Evolutionary conservation across 2,888 invertebrate species (phyloP).

Genomic region (Trachelus troglodyta): DNA sequence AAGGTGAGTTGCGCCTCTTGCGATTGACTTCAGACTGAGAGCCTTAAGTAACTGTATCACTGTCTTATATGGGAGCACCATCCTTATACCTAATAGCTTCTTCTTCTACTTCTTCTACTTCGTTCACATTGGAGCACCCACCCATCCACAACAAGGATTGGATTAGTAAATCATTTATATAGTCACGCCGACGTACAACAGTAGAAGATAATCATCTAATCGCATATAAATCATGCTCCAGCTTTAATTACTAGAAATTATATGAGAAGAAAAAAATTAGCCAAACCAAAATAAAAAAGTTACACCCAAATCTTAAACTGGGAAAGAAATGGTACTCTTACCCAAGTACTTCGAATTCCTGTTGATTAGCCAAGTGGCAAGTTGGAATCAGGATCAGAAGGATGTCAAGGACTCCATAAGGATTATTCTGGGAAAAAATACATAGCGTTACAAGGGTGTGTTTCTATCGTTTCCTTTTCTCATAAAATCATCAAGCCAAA

Average conservation of each 20-base stretch:
- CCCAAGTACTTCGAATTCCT: background rate
- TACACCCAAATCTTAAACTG: background rate
- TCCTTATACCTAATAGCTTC: conserved; percentile 19
- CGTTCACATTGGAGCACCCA: background rate
- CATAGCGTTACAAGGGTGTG: background rate
- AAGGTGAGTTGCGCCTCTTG: conserved; percentile 38
- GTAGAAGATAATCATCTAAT: background rate
- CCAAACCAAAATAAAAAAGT: background rate
- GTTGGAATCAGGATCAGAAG: background rate
- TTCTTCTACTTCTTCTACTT: conserved; percentile 7
- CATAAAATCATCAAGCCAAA: background rate
- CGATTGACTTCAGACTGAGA: conserved; percentile 51
- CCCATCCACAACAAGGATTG: background rate
- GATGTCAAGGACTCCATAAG: background rate
- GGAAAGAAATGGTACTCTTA: background rate
- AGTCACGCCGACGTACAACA: background rate
- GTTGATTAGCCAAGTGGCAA: background rate
- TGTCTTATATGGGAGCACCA: conserved; percentile 52
- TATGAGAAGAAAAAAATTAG: background rate
- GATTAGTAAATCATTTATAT: background rate
- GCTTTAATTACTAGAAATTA: background rate
- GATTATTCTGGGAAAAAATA: background rate
- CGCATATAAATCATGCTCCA: background rate
- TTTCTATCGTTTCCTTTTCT: background rate
- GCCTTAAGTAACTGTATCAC: conserved; percentile 51